Evolutionary conservation across 2,888 invertebrate species (phyloP).

Genomic region (Sphaerophoria rueppellii): DNA sequence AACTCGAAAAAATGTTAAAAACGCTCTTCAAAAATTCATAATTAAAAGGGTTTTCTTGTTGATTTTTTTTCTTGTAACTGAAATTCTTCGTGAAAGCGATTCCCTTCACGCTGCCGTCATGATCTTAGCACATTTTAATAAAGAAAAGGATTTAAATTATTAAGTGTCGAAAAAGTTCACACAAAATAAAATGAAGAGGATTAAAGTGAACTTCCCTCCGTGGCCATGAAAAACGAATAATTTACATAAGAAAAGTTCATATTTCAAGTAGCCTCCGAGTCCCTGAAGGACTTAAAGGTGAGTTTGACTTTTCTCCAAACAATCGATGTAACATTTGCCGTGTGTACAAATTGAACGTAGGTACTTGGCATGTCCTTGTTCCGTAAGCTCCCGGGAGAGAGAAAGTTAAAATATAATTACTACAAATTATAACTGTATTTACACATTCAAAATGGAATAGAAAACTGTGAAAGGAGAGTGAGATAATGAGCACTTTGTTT

Average conservation of each 20-base stretch:
- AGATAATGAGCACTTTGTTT: constrained; percentile 26
- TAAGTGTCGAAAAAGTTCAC: background rate
- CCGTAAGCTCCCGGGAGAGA: background rate
- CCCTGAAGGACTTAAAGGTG: background rate
- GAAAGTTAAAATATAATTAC: constrained; percentile 30
- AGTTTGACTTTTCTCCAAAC: background rate
- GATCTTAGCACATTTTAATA: background rate
- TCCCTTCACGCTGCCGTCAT: background rate
- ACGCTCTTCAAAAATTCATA: background rate
- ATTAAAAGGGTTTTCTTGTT: background rate
- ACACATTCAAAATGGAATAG: background rate
- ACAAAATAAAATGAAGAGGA: background rate
- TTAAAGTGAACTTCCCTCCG: background rate
- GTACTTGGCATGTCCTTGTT: background rate
- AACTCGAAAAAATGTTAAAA: background rate
- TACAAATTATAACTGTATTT: constrained; percentile 16
- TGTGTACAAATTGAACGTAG: background rate
- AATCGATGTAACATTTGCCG: background rate
- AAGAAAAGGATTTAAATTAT: constrained; percentile 3
- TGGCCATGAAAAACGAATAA: constrained; percentile 1
- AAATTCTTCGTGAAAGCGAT: background rate
- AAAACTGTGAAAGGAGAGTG: too few species aligned
- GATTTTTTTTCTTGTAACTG: background rate
- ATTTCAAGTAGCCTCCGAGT: background rate
- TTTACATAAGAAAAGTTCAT: background rate